Conservation (phyloP, 2,113 vertebrate species). For the Ictalurus furcatus region DNA sequence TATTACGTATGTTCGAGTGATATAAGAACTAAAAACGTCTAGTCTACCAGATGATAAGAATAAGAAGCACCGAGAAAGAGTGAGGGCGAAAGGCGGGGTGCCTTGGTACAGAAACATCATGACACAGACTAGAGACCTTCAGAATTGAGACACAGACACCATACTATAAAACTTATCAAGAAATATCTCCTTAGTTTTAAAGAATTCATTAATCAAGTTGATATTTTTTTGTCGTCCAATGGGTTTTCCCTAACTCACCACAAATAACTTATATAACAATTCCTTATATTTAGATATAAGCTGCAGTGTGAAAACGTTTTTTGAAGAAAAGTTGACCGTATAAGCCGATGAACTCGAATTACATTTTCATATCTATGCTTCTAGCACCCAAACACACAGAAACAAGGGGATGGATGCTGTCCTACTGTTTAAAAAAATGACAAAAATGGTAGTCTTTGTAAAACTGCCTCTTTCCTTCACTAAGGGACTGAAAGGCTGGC, state of each 20-base stretch:
- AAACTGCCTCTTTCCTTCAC: background rate
- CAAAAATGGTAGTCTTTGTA: background rate
- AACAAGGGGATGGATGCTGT: background rate
- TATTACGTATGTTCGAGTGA: no score
- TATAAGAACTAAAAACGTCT: no score
- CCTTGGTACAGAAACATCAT: no score
- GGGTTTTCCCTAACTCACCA: background rate
- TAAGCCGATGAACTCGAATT: background rate
- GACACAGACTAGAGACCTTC: no score
- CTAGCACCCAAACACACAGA: background rate
- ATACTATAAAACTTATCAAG: no score
- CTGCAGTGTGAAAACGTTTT: background rate
- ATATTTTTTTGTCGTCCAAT: no score
- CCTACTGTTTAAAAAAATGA: background rate
- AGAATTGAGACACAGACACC: no score
- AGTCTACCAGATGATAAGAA: no score
- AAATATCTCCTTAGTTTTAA: background rate
- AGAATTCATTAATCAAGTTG: background rate
- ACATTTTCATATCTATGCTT: background rate
- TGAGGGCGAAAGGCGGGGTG: no score
- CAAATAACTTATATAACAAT: background rate
- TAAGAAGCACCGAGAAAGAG: no score
- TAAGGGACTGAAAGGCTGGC: background rate
- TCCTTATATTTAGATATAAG: background rate
- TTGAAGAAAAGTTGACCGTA: background rate